phyloP scores from a whole-genome alignment of 2,797 vertebrate genomes.

The Erethizon dorsatum region DNA sequence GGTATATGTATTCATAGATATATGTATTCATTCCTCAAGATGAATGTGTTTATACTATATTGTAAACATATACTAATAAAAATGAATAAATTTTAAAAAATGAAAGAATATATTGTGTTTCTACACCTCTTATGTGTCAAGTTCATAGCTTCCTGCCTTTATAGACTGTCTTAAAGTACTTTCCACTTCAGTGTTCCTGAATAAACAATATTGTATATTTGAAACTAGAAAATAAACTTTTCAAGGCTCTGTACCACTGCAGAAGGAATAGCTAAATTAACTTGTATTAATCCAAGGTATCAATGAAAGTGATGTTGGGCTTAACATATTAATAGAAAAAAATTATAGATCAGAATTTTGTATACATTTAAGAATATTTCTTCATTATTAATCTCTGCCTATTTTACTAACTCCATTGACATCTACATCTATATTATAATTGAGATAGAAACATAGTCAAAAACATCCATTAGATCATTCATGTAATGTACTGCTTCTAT shows the following conservation, averaged over 20 bases:
- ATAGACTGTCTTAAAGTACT: neutral
- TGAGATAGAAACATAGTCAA: neutral
- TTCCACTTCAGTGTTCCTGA: neutral
- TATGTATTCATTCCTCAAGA: neutral
- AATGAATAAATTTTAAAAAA: neutral
- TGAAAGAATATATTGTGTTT: neutral
- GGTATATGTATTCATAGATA: neutral
- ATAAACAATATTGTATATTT: neutral
- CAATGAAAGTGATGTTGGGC: neutral
- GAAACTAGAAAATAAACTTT: neutral
- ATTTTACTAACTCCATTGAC: neutral
- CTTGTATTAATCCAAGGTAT: neutral
- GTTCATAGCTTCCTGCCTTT: neutral
- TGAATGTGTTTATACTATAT: neutral
- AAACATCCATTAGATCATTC: neutral
- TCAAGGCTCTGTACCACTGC: neutral
- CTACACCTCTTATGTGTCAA: neutral
- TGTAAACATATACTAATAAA: neutral
- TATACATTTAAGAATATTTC: neutral
- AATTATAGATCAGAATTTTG: neutral
- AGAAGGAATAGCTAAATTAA: neutral
- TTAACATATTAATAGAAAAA: constrained; percentile 7
- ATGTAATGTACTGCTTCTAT: neutral
- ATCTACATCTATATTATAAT: neutral
- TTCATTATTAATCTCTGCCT: neutral